These are phyloP conservation scores for Pheosia gnoma DNA, from an alignment of 2,888 invertebrate genomes.

Conservation along the genomic window DNA sequence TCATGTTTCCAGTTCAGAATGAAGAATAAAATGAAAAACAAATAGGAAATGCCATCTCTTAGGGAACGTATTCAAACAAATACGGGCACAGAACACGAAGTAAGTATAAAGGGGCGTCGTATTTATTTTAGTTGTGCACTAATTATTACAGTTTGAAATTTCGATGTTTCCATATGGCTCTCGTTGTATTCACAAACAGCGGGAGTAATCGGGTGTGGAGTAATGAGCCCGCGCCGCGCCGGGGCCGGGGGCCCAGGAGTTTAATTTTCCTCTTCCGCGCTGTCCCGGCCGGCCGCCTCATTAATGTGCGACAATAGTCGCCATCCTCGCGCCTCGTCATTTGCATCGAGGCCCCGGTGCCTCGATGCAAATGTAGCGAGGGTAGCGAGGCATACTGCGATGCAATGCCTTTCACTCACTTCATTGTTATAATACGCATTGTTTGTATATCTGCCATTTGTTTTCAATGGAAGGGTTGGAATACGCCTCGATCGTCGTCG, in stretches of 20 bases:
- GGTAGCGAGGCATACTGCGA: slow-evolving; percentile 13
- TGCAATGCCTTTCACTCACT: slow-evolving; percentile 23
- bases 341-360: slow-evolving; percentile 45
- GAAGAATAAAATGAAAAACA: slow-evolving; percentile 73
- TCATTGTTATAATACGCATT: slow-evolving; percentile 7
- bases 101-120: slow-evolving; percentile 7
- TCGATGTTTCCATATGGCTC: slow-evolving; percentile 46
- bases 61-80: slow-evolving; percentile 27
- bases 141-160: slow-evolving; percentile 52
- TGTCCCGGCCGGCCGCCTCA: slow-evolving; percentile 71
- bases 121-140: slow-evolving; percentile 37
- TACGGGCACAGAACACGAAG: slow-evolving; percentile 16
- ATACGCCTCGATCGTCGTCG: not conserved
- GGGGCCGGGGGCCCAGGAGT: slow-evolving; percentile 78
- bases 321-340: slow-evolving; percentile 70
- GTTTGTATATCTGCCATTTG: not conserved
- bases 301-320: slow-evolving; percentile 76
- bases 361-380: no score
- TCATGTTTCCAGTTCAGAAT: slow-evolving; percentile 64
- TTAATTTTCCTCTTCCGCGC: slow-evolving; percentile 84
- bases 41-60: slow-evolving; percentile 42
- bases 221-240: slow-evolving; percentile 76
- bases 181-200: slow-evolving; percentile 65
- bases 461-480: not conserved
- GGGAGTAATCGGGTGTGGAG: slow-evolving; percentile 74